Conservation (phyloP, 2,797 vertebrate species). For the Lacerta agilis region DNA sequence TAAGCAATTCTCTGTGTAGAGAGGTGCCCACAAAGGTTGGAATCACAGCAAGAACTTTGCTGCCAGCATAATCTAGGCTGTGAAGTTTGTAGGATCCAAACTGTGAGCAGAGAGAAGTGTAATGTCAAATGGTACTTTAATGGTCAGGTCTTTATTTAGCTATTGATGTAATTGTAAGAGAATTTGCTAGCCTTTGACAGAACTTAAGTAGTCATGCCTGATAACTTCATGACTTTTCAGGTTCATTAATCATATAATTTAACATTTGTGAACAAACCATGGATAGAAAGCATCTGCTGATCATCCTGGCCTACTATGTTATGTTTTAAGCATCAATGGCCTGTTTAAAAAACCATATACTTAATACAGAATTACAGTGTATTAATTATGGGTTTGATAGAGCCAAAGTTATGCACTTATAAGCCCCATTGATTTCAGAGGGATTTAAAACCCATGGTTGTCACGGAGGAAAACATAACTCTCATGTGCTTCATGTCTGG, state of each 20-base stretch:
- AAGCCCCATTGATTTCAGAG: neutral
- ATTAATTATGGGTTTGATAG: neutral
- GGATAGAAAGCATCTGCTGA: neutral
- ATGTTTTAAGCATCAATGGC: constrained; percentile 6
- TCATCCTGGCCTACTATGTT: neutral
- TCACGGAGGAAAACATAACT: neutral
- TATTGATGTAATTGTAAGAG: neutral
- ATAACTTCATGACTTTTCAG: neutral
- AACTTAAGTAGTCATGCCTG: neutral
- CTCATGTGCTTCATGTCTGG: neutral
- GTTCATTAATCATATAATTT: neutral
- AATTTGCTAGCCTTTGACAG: neutral
- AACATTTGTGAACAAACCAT: neutral
- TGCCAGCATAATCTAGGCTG: neutral
- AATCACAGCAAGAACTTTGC: neutral
- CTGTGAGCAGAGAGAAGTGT: neutral
- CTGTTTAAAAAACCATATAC: neutral
- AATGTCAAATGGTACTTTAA: neutral
- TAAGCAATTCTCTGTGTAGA: neutral
- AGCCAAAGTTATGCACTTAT: neutral
- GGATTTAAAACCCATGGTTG: neutral
- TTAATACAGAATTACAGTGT: neutral
- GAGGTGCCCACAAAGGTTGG: neutral
- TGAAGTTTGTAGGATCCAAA: neutral
- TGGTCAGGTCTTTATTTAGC: neutral